Conservation (phyloP, 1,140 invertebrate genomes). For the Conopomorpha cramerella region DNA sequence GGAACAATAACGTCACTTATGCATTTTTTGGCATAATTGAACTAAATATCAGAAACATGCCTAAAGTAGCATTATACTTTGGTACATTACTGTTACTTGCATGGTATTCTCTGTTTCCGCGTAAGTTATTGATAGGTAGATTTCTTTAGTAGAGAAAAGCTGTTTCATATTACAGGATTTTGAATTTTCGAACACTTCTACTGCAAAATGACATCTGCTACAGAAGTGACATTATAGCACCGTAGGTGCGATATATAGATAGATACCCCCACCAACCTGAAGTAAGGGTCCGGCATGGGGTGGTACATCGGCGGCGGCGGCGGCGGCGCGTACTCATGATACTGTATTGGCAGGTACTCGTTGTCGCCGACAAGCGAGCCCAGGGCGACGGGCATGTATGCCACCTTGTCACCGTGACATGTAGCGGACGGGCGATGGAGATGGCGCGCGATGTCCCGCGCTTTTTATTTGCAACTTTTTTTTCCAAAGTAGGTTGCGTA, state of each 20-base stretch:
- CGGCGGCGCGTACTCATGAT: slow-evolving; percentile 47
- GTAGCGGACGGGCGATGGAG: too few species aligned
- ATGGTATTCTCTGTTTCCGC: too few species aligned
- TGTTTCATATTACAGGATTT: not conserved
- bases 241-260: too few species aligned
- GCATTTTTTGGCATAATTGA: too few species aligned
- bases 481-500: slow-evolving; percentile 1
- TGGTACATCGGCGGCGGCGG: slow-evolving; percentile 44
- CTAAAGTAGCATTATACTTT: too few species aligned
- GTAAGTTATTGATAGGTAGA: too few species aligned
- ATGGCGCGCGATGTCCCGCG: slow-evolving; percentile 11
- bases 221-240: too few species aligned
- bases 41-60: too few species aligned
- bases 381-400: slow-evolving; percentile 53
- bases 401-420: slow-evolving; percentile 52
- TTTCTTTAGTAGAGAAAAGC: not conserved
- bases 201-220: too few species aligned
- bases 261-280: slow-evolving; percentile 23
- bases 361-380: slow-evolving; percentile 53
- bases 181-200: too few species aligned
- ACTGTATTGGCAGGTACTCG: slow-evolving; percentile 40
- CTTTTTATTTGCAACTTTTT: slow-evolving; percentile 14
- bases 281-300: slow-evolving; percentile 40
- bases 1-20: too few species aligned
- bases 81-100: too few species aligned